Conservation (phyloP, 2,113 vertebrate species). For the Oriolus oriolus region DNA sequence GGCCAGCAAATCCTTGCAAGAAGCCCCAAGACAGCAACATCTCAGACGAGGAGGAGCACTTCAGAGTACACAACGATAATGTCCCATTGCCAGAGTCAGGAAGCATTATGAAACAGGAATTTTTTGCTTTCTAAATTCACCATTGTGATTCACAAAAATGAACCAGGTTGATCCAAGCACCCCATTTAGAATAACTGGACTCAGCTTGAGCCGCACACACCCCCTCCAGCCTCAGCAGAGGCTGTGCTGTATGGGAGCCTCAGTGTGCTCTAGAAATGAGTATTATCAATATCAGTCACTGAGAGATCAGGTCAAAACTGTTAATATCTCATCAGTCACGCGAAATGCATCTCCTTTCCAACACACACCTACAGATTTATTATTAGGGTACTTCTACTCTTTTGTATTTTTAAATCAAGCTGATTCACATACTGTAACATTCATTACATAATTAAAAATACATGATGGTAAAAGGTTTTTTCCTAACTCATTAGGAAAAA, state of each 20-base stretch:
- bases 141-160: constrained; percentile 10
- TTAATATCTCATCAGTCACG: constrained; percentile 53
- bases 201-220: not conserved
- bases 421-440: not conserved
- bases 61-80: not conserved
- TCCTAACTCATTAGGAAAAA: not conserved
- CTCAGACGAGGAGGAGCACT: not conserved
- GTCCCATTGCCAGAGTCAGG: not conserved
- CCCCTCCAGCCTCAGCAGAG: not conserved
- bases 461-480: not conserved
- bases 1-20: not conserved
- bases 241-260: not conserved
- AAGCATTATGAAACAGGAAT: constrained; percentile 3
- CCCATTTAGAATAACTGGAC: not conserved
- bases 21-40: not conserved
- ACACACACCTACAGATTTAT: constrained; percentile 21
- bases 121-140: constrained; percentile 18
- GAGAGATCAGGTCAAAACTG: constrained; percentile 36
- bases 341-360: not conserved
- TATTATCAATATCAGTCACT: constrained; percentile 21
- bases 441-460: constrained; percentile 20
- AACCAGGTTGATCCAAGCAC: not conserved
- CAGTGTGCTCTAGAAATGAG: not conserved
- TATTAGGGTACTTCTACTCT: not conserved
- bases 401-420: constrained; percentile 29